Evolutionary conservation across 2,888 invertebrate species (phyloP).

Genomic region (Stenchaetothrips biformis): DNA sequence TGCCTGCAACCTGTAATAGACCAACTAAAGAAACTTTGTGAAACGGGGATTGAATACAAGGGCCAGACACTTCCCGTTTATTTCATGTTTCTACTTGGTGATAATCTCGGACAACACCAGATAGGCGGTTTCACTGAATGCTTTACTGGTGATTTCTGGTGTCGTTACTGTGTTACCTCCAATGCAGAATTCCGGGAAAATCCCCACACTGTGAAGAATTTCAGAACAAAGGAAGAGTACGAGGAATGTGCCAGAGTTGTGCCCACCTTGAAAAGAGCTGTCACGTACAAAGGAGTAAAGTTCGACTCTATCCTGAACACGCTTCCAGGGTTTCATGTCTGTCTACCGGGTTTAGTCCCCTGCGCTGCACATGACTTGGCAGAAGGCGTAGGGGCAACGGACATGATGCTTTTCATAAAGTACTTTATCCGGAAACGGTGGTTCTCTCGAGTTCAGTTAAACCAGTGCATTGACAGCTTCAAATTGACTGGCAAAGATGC

Average conservation of each 20-base stretch:
- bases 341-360: neutral
- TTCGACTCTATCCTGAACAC: neutral
- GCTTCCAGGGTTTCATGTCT: neutral
- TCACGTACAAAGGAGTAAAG: neutral
- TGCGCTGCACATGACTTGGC: neutral
- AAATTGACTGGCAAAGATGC: neutral
- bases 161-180: neutral
- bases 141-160: neutral
- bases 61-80: no score
- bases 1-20: neutral
- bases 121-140: neutral
- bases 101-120: no score
- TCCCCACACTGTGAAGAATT: no score
- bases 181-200: no score
- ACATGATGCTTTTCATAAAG: neutral
- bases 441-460: neutral
- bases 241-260: no score
- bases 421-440: neutral
- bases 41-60: neutral
- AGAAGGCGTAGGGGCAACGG: neutral
- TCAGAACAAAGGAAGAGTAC: no score
- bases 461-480: neutral
- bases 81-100: no score
- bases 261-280: neutral
- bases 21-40: neutral